Evolutionary conservation across 2,113 vertebrate species (phyloP).

Genomic region (Sinocyclocheilus maitianheensis): DNA sequence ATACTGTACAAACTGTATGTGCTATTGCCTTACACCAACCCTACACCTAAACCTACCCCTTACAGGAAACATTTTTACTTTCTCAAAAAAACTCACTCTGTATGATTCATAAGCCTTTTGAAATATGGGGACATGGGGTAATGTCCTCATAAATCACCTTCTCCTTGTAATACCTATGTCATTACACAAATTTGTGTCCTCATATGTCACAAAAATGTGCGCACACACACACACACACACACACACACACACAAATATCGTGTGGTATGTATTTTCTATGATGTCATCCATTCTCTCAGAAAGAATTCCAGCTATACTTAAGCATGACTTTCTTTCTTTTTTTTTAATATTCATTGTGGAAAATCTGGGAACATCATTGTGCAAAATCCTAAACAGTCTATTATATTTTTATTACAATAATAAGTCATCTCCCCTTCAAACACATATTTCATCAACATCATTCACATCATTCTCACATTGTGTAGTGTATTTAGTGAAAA

Average conservation of each 20-base stretch:
- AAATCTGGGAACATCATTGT: background rate
- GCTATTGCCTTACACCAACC: too few relatives aligned
- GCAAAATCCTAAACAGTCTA: slow-evolving; percentile 1
- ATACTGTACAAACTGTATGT: too few relatives aligned
- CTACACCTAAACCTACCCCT: too few relatives aligned
- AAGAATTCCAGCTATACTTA: background rate
- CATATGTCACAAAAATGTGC: too few relatives aligned
- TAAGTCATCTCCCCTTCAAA: background rate
- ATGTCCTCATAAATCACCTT: too few relatives aligned
- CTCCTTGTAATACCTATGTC: too few relatives aligned
- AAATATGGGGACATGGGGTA: too few relatives aligned
- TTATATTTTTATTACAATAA: background rate
- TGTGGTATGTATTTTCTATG: background rate
- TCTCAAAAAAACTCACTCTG: too few relatives aligned
- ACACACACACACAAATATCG: background rate
- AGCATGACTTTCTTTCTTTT: background rate
- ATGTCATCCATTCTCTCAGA: background rate
- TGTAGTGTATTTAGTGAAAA: slow-evolving; percentile 6
- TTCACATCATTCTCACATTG: background rate
- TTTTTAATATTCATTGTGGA: background rate
- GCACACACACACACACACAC: background rate
- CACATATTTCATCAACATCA: background rate
- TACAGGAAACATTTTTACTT: too few relatives aligned
- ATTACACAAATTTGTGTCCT: too few relatives aligned
- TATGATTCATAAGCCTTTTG: too few relatives aligned